A percentile compares a stretch with the other conserved stretches of the same genome.
Evolutionary conservation across 2,797 vertebrate species (phyloP).

Genomic region (Mormyrops attenuatus): DNA sequence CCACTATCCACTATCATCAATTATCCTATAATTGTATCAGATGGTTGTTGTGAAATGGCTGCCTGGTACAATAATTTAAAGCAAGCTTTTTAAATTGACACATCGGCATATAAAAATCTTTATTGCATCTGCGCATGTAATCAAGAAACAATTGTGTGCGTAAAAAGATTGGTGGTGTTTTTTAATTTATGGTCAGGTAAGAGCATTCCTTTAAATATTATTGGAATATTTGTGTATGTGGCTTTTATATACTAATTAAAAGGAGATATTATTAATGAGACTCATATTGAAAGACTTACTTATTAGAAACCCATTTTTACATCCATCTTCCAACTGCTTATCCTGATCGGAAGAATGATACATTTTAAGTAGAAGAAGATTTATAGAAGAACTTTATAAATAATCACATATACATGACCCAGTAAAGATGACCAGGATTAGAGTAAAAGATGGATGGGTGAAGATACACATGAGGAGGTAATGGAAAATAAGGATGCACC

Average conservation of each 20-base stretch:
- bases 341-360: background rate
- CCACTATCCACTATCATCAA: background rate
- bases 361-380: background rate
- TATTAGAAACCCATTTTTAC: background rate
- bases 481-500: background rate
- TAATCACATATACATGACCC: background rate
- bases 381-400: background rate
- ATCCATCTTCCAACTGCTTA: background rate
- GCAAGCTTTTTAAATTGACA: background rate
- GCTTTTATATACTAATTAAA: background rate
- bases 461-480: background rate
- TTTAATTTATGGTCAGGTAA: background rate
- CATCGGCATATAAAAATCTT: background rate
- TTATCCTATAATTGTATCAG: background rate
- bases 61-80: background rate
- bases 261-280: background rate
- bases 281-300: background rate
- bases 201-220: background rate
- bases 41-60: background rate
- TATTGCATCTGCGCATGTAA: background rate
- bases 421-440: background rate
- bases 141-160: background rate
- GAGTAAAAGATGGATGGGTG: background rate
- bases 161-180: background rate
- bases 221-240: background rate